These are phyloP conservation scores for Sacculina carcini DNA, from an alignment of 2,888 invertebrate genomes.

Conservation along the genomic window DNA sequence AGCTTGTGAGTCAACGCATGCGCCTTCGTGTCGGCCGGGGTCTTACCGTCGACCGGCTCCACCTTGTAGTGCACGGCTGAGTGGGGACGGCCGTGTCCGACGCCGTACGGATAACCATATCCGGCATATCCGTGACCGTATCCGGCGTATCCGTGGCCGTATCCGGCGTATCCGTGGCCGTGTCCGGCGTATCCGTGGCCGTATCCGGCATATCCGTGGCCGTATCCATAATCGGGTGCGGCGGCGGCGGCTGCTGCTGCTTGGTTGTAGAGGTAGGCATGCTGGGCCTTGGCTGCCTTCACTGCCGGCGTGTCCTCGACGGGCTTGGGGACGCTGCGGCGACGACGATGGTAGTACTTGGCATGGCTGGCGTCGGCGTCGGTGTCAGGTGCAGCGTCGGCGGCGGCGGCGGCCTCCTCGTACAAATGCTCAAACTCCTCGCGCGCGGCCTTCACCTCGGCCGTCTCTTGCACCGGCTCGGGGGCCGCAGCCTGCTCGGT, in stretches of 20 bases:
- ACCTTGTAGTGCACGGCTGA: no score
- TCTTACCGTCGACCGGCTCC: no score
- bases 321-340: constrained; percentile 13
- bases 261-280: constrained; percentile 1
- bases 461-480: constrained; percentile 16
- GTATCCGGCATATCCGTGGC: neutral
- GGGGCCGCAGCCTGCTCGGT: constrained; percentile 11
- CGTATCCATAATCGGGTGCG: constrained; percentile 8
- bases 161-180: neutral
- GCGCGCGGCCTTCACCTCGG: constrained; percentile 21
- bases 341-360: constrained; percentile 16
- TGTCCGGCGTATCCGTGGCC: neutral
- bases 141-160: neutral
- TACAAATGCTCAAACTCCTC: constrained; percentile 7
- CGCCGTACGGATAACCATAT: no score
- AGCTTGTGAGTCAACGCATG: no score
- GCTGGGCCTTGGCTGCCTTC: constrained; percentile 17
- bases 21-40: no score
- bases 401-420: constrained; percentile 8
- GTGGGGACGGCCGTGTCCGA: no score
- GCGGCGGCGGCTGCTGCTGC: constrained; percentile 9
- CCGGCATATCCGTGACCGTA: no score
- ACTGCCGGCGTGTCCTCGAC: constrained; percentile 20
- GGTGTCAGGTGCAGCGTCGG: constrained; percentile 9
- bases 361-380: no score